Evolutionary conservation across 2,888 invertebrate species (phyloP).

Genomic region (Dione juno): DNA sequence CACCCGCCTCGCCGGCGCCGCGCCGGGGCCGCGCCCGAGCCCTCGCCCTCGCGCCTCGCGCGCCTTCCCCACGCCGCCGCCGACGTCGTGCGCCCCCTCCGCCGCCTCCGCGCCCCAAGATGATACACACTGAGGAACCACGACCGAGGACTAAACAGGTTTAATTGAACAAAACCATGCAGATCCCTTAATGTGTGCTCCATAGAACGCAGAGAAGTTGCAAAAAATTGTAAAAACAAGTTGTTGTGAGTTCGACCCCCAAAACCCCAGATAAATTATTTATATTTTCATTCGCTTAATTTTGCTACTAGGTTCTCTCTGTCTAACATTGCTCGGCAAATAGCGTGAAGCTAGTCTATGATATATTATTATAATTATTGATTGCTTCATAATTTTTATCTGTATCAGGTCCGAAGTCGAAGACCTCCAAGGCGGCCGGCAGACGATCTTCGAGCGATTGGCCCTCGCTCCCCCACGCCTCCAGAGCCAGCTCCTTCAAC

Average conservation of each 20-base stretch:
- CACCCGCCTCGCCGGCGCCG: conserved; percentile 69
- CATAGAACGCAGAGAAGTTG: no score
- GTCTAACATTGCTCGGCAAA: no score
- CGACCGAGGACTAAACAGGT: conserved; percentile 87
- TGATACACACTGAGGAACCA: conserved; percentile 89
- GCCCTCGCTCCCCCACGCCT: conserved; percentile 50
- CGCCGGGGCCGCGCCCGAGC: conserved; percentile 56
- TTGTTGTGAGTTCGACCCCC: no score
- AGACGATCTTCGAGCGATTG: conserved; percentile 72
- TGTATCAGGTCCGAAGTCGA: conserved; percentile 56
- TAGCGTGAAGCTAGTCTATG: no score
- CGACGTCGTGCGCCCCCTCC: conserved; percentile 64
- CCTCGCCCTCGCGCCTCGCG: conserved; percentile 52
- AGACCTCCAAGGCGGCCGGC: conserved; percentile 72
- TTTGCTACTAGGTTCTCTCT: no score
- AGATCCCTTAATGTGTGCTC: no score
- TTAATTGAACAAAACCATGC: background rate
- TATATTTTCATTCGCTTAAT: no score
- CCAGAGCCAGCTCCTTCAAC: conserved; percentile 30
- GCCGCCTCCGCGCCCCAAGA: conserved; percentile 84
- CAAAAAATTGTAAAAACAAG: background rate
- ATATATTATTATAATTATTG: no score
- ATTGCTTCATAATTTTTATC: background rate
- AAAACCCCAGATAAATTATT: no score
- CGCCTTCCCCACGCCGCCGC: conserved; percentile 46